Evolutionary conservation across 2,797 vertebrate species (phyloP), one percentile per base, ranked within the genome.

Genomic region (Myotis myotis): DNA sequence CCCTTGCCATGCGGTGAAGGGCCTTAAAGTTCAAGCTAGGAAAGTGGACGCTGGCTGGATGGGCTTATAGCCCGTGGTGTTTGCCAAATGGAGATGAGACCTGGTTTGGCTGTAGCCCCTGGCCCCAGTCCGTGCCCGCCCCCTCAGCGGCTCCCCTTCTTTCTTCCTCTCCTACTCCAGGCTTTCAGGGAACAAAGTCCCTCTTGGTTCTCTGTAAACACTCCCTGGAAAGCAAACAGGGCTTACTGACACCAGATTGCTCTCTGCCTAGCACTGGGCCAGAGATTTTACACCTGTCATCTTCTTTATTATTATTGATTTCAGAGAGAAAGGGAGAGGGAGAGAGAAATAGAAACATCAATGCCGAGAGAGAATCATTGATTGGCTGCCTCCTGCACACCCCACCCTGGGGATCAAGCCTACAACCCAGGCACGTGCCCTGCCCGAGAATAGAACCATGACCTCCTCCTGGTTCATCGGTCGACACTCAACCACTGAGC

Each of bases 31-130:
- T 70, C 12, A 33, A 80, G 41, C n/a, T 1, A 1, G 86, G 23
- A 51, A 64, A n/a, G 25, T 30, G 23, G 47, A 23, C 1, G 20
- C 41, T 1, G 1, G 20, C 41, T 1, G 1, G 28, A 19, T 1
- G 11, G 49, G 19, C n/a, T 30, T 23, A 23, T n/a, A 51, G 66
- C 38, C 38, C 0, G 60, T 1, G 23, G 41, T 10, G 12, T 28
- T 80, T 47, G 28, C 64, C 87, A 12, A 8, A 36, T 36, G 74
- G 17, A 44, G 60, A 64, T 10, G 36, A 44, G n/a, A n/a, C 33
- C 33, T 5, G 87, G 36, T 44, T 12, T 49, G 22, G 41, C 55
- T 62, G n/a, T 5, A 28, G 19, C 30, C 22, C 55, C 22, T 7
- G n/a, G 15, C 30, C 20, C 38, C 17, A 36, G 41, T 33, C 55